phyloP scores from a whole-genome alignment of 2,797 vertebrate species.

The Tenualosa ilisha region DNA sequence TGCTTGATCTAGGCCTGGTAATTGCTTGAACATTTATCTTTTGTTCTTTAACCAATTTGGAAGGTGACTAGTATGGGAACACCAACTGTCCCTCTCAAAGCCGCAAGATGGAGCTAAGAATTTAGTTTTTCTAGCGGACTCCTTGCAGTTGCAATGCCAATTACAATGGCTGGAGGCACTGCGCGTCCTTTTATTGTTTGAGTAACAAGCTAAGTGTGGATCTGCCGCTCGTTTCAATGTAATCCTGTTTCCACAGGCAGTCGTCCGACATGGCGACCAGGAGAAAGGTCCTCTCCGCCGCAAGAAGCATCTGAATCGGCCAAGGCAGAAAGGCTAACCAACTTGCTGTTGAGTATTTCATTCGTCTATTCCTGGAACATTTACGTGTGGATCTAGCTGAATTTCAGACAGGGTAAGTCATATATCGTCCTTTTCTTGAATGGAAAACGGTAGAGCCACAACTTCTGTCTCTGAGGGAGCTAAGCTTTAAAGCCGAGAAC shows the following conservation, averaged over 20 bases:
- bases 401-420: constrained; percentile 40
- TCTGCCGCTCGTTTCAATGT: constrained; percentile 61
- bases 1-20: neutral
- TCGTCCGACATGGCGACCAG: constrained; percentile 80
- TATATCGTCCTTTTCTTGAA: neutral
- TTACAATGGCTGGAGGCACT: constrained; percentile 61
- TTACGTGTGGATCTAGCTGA: constrained; percentile 49
- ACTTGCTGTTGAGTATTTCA: constrained; percentile 16
- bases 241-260: constrained; percentile 69
- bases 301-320: constrained; percentile 56
- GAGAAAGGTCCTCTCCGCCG: constrained; percentile 55
- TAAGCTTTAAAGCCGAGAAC: constrained; percentile 33
- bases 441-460: constrained; percentile 15
- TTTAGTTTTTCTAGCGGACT: constrained; percentile 4
- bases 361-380: constrained; percentile 37
- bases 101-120: constrained; percentile 63
- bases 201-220: constrained; percentile 65
- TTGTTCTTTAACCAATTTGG: neutral
- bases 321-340: neutral
- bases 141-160: constrained; percentile 40
- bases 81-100: neutral
- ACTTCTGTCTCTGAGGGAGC: constrained; percentile 30
- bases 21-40: neutral
- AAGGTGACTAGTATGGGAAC: too few species aligned
- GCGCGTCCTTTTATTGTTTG: constrained; percentile 67